These are phyloP conservation scores for Acanthiza pusilla DNA, from an alignment of 2,797 vertebrate species.

Conservation along the genomic window DNA sequence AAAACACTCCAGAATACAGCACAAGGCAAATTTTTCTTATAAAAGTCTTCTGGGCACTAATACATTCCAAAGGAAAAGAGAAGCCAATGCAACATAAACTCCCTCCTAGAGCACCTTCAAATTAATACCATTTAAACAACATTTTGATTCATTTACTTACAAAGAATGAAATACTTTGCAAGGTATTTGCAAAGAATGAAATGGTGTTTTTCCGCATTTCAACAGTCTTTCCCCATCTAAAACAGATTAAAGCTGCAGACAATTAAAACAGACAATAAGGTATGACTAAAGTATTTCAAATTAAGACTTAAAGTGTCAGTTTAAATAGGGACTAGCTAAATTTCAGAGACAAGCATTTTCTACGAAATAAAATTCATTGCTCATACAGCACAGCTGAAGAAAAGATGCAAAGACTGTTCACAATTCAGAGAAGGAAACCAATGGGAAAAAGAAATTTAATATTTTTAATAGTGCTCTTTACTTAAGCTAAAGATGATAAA, in stretches of 20 bases:
- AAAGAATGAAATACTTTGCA: neutral
- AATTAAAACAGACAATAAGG: neutral
- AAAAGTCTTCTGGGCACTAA: neutral
- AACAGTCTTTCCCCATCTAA: neutral
- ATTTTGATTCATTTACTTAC: neutral
- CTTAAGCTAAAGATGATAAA: neutral
- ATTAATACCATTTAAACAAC: neutral
- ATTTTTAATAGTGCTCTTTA: neutral
- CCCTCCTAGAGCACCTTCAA: neutral
- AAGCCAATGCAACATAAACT: neutral
- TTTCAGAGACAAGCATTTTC: neutral
- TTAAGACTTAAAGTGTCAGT: neutral
- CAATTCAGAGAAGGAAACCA: neutral
- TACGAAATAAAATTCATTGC: neutral
- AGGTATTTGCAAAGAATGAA: too few species aligned
- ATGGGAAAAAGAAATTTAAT: neutral
- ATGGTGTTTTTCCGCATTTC: neutral
- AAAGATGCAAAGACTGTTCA: neutral
- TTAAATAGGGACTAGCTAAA: neutral
- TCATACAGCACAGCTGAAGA: neutral
- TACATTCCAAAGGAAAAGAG: neutral
- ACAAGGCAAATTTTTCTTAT: neutral
- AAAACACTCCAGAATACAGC: neutral
- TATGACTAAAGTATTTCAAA: neutral
- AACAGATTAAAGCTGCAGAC: neutral